A percentile compares a stretch with the other conserved stretches of the same genome.
Conservation (phyloP, 2,888 invertebrate species). For the Leuctra nigra region DNA sequence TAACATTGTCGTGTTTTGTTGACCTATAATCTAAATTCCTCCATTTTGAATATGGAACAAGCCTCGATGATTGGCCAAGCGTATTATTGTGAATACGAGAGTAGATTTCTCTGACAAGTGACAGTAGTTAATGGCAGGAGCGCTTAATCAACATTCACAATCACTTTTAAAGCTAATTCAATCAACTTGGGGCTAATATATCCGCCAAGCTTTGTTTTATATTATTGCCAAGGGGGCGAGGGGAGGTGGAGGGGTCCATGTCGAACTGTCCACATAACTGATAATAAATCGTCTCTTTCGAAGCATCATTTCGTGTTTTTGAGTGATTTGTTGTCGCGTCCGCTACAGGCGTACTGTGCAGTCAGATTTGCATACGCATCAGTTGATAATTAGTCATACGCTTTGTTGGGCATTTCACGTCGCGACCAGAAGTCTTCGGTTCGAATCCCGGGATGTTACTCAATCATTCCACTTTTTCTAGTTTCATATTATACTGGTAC, state of each 20-base stretch:
- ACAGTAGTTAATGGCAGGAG: background rate
- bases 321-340: slow-evolving; percentile 19
- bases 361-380: slow-evolving; percentile 17
- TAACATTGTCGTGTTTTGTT: no score
- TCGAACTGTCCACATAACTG: slow-evolving; percentile 15
- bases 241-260: background rate
- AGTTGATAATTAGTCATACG: slow-evolving; percentile 20
- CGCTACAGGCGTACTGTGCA: slow-evolving; percentile 5
- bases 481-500: no score
- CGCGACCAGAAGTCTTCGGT: background rate
- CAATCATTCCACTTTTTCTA: no score
- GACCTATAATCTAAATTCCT: no score
- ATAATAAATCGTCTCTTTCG: slow-evolving; percentile 20
- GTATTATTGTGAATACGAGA: background rate
- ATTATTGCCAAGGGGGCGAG: background rate
- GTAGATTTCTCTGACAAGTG: background rate
- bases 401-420: slow-evolving; percentile 13
- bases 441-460: background rate
- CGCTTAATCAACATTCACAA: background rate
- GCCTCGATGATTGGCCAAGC: no score
- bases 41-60: no score
- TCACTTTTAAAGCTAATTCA: no score
- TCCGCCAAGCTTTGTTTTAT: background rate
- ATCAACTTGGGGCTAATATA: background rate
- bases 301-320: slow-evolving; percentile 17